A percentile compares a stretch with the other conserved stretches of the same genome.
Evolutionary conservation across 2,797 vertebrate genomes (phyloP).

Genomic region (Lindbergichthys nudifrons): DNA sequence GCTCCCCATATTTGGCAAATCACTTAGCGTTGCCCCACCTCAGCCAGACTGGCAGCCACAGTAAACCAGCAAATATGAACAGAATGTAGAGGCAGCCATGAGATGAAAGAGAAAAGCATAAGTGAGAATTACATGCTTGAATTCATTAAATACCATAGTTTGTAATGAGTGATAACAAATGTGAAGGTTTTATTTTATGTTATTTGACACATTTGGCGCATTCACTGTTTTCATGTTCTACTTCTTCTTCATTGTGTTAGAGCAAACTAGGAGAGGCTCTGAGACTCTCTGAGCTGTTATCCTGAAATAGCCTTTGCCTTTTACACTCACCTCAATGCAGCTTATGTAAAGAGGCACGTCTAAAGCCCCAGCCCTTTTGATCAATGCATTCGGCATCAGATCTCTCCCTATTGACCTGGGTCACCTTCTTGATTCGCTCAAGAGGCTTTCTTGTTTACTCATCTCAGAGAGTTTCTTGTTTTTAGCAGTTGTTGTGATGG

Average conservation of each 20-base stretch:
- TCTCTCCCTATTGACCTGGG: constrained; percentile 5
- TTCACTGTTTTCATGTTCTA: constrained; percentile 21
- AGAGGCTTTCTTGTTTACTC: constrained; percentile 13
- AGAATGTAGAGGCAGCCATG: constrained; percentile 59
- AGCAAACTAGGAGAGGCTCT: constrained; percentile 24
- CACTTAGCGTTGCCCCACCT: constrained; percentile 69
- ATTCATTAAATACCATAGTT: constrained; percentile 55
- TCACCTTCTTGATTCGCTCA: constrained; percentile 11
- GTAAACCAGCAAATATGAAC: constrained; percentile 72
- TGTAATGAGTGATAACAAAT: constrained; percentile 22
- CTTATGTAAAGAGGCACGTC: constrained; percentile 43
- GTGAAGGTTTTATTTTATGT: constrained; percentile 6
- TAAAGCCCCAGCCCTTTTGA: constrained; percentile 22
- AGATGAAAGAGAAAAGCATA: constrained; percentile 22
- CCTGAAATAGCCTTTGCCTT: constrained; percentile 46
- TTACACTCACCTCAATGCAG: constrained; percentile 35
- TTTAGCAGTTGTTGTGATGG: constrained; percentile 9
- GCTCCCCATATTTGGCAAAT: constrained; percentile 77
- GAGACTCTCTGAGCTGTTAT: constrained; percentile 29
- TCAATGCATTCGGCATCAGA: constrained; percentile 40
- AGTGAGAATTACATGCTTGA: constrained; percentile 28
- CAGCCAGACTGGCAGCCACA: constrained; percentile 61
- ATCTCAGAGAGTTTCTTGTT: background rate
- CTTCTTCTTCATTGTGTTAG: constrained; percentile 1
- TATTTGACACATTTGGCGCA: constrained; percentile 22